Evolutionary conservation across 2,113 vertebrate genomes (phyloP).

Genomic region (Pitta sordida): DNA sequence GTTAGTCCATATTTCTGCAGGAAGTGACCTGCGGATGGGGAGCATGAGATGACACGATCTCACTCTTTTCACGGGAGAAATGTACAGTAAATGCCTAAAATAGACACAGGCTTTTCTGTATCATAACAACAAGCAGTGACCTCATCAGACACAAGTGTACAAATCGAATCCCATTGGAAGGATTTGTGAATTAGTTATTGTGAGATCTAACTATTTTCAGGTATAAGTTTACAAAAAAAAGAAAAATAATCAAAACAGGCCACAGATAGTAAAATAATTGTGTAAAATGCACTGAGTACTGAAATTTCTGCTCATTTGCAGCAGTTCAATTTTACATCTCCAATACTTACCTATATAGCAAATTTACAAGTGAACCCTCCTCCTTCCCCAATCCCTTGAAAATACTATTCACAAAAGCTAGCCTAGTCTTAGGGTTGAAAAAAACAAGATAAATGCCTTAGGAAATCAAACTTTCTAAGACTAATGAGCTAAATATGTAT

Average conservation of each 20-base stretch:
- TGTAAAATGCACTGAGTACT: conserved; percentile 73
- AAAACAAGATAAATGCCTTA: conserved; percentile 10
- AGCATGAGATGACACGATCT: conserved; percentile 98
- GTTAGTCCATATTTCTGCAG: conserved; percentile 99
- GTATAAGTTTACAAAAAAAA: conserved; percentile 69
- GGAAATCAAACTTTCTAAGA: conserved; percentile 10
- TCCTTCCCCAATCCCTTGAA: background rate
- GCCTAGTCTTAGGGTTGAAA: conserved; percentile 73
- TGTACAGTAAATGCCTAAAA: conserved; percentile 99
- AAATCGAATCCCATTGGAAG: conserved; percentile 79
- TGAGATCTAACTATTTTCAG: conserved; percentile 75
- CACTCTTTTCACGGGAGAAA: conserved; percentile 99
- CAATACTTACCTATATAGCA: conserved; percentile 75
- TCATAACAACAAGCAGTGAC: conserved; percentile 98
- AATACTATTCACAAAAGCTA: conserved; percentile 71
- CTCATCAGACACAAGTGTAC: conserved; percentile 87
- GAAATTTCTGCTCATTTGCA: conserved; percentile 77
- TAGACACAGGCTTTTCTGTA: conserved; percentile 99
- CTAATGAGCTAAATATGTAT: background rate
- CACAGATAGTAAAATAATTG: conserved; percentile 59
- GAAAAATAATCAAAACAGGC: conserved; percentile 68
- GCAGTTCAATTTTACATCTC: conserved; percentile 62
- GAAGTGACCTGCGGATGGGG: conserved; percentile 99
- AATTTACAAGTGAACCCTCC: conserved; percentile 10
- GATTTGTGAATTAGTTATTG: conserved; percentile 74